Base-by-base conservation (phyloP, 1,140 invertebrate species). In the Aphaenogaster ashmeadi region DNA sequence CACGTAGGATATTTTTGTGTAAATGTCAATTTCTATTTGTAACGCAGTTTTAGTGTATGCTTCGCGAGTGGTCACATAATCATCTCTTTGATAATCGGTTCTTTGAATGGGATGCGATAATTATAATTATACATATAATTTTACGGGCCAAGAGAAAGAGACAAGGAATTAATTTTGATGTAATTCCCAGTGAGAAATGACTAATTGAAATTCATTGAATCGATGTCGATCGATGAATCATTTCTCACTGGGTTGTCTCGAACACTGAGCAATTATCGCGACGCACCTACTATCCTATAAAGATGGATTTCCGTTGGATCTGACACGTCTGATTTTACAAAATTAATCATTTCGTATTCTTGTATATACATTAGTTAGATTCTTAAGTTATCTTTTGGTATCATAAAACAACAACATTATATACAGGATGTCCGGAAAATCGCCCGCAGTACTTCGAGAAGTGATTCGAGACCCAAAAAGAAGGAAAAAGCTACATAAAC, bases 341-440 rank as follows among this genome's bases (percentile, higher is more conserved):
- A 78, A 44, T 47, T 41, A 83, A 87, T 33, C 7, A 62, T 47
- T 78, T 52, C 8, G 33, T 21, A 21, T 69, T 84, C 8, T 74
- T 72, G 50, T 80, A 80, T 33, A 60, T 89, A 86, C 5, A 38
- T 36, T 86, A 78, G 21, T 44, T 86, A 81, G 11, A 47, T 62
- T 77, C 44, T 85, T 78, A 78, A 62, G 44, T 77, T 67, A 11
- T 84, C 3, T 83, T 64, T 81, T 78, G 72, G 18, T 71, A 83
- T 72, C 36, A 58, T 58, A 72, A 6, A 72, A 69, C 9, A 72
- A 69, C 9, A 72, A 67, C 3, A 56, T 38, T 36, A 52, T 18
- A 18, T 21, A 38, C 27, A 27, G 27, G 27, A 27, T 27, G 27
- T 27, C 27, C 27, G 27, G 27, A 27, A 27, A 27, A 27, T 27